Evolutionary conservation across 1,140 invertebrate species (phyloP).

Genomic region (Trichogramma pretiosum): DNA sequence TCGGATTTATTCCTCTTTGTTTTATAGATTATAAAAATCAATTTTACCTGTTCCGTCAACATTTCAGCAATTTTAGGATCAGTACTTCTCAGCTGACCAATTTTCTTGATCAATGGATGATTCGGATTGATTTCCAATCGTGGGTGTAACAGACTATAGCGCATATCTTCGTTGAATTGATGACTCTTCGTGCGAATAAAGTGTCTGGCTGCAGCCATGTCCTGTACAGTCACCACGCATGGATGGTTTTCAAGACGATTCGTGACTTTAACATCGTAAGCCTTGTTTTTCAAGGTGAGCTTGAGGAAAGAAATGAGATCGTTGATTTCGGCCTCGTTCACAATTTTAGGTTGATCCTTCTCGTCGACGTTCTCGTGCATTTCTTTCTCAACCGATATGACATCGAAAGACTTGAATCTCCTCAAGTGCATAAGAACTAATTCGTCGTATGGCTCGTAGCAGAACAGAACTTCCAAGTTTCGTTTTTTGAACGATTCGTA

Average conservation of each 20-base stretch:
- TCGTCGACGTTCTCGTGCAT: slow-evolving; percentile 67
- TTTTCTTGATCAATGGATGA: slow-evolving; percentile 86
- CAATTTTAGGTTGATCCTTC: slow-evolving; percentile 45
- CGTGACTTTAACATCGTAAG: slow-evolving; percentile 73
- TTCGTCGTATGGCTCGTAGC: slow-evolving; percentile 94
- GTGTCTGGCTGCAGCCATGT: slow-evolving; percentile 92
- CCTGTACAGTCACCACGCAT: slow-evolving; percentile 86
- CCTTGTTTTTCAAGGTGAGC: slow-evolving; percentile 63
- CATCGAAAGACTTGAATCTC: slow-evolving; percentile 68
- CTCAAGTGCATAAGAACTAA: slow-evolving; percentile 83
- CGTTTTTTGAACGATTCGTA: slow-evolving; percentile 83
- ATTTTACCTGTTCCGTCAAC: slow-evolving; percentile 74
- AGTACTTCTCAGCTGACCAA: slow-evolving; percentile 61
- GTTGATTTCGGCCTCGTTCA: slow-evolving; percentile 65
- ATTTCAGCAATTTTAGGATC: slow-evolving; percentile 77
- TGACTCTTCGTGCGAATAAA: slow-evolving; percentile 85
- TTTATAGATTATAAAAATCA: background rate
- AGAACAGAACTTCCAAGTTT: slow-evolving; percentile 87
- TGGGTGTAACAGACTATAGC: slow-evolving; percentile 79
- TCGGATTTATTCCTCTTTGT: too few species aligned
- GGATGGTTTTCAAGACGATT: slow-evolving; percentile 79
- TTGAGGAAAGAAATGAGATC: slow-evolving; percentile 72
- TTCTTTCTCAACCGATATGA: slow-evolving; percentile 91
- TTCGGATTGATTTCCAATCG: slow-evolving; percentile 89
- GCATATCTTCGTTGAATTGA: slow-evolving; percentile 74